These are phyloP conservation scores for Eptatretus burgeri DNA, from an alignment of 2,113 vertebrate species.

Conservation along the genomic window DNA sequence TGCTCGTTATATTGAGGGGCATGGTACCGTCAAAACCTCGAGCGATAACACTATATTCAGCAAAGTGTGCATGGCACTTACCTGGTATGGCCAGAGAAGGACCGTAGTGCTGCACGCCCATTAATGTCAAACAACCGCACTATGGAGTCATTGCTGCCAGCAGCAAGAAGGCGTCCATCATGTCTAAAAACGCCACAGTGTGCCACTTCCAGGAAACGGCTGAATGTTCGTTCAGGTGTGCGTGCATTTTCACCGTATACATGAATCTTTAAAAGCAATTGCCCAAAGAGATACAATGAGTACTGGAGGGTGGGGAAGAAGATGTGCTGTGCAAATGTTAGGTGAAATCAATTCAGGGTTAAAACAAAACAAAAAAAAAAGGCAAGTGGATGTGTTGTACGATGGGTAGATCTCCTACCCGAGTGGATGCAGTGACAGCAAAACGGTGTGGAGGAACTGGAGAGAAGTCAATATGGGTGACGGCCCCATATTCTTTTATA, in stretches of 20 bases:
- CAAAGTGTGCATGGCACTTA: conserved; percentile 16
- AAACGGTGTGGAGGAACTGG: conserved; percentile 42
- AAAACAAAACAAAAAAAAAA: rapidly evolving
- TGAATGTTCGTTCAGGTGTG: conserved; percentile 57
- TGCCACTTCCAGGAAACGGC: conserved; percentile 49
- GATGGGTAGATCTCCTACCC: conserved; percentile 22
- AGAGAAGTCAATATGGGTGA: conserved; percentile 59
- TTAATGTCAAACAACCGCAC: conserved; percentile 45
- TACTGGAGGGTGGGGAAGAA: background rate
- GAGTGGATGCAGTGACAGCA: conserved; percentile 67
- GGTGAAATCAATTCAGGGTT: background rate
- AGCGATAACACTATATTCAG: background rate
- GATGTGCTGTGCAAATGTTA: background rate
- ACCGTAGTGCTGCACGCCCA: conserved; percentile 43
- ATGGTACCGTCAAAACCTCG: background rate
- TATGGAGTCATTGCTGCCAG: conserved; percentile 47
- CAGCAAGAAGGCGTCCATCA: conserved; percentile 50
- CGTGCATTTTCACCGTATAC: conserved; percentile 62
- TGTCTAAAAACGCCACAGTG: conserved; percentile 51
- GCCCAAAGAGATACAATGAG: conserved; percentile 3
- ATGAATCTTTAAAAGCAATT: conserved; percentile 33
- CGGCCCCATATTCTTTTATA: conserved; percentile 75
- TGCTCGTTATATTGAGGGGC: too few relatives aligned
- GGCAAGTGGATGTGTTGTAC: background rate
- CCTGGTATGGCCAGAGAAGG: conserved; percentile 58